These are phyloP conservation scores for Turritopsis rubra DNA, from an alignment of 30 jellyfish, hydroid and myxozoan genomes.

Conservation along the genomic window DNA sequence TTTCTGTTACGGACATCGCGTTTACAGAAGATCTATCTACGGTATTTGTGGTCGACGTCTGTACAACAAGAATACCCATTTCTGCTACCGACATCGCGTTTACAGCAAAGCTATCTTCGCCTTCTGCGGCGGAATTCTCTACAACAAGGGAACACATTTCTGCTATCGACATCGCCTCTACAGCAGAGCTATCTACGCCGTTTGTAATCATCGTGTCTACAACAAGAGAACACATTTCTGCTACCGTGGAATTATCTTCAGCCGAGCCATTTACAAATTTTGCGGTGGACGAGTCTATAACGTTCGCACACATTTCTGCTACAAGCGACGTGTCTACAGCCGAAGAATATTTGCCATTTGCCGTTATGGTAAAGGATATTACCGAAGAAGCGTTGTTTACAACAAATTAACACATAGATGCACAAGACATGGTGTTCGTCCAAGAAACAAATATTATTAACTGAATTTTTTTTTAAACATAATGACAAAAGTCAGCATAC, in stretches of 20 bases:
- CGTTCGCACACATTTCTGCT: not conserved
- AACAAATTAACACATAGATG: not conserved
- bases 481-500: not conserved
- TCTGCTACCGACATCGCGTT: not conserved
- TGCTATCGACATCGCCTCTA: no score
- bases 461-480: no score
- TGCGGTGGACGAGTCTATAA: not conserved
- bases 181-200: no score
- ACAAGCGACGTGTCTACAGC: not conserved
- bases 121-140: no score
- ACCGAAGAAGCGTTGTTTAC: not conserved
- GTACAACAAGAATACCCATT: not conserved
- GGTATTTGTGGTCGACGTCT: not conserved
- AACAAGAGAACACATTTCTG: no score
- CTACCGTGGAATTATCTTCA: no score
- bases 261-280: no score
- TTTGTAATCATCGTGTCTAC: no score
- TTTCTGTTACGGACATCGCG: not conserved
- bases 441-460: not conserved
- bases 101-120: not conserved
- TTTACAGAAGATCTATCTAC: not conserved
- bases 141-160: no score
- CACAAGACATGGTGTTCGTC: not conserved
- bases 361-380: not conserved
- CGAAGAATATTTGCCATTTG: not conserved